A percentile compares a stretch with the other conserved stretches of the same genome.
Evolutionary conservation across 2,113 vertebrate species (phyloP).

Genomic region (Ariopsis seemanni): DNA sequence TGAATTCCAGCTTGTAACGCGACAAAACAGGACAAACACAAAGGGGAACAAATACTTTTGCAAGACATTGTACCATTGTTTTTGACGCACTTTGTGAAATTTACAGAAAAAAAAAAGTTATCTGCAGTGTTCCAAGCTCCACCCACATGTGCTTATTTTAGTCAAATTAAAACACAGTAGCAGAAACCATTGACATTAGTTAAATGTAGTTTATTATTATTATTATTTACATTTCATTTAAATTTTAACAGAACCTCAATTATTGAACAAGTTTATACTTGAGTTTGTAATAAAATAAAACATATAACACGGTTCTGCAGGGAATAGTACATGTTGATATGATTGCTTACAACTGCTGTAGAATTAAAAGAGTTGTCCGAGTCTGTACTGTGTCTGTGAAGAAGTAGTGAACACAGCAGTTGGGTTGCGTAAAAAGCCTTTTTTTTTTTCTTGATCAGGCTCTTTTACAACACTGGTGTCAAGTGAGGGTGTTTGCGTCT

Average conservation of each 20-base stretch:
- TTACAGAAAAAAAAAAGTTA: neutral
- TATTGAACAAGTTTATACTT: neutral
- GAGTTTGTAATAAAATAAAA: neutral
- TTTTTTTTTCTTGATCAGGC: neutral
- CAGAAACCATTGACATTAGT: neutral
- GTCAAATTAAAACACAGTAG: neutral
- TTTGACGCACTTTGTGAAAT: neutral
- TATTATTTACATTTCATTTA: neutral
- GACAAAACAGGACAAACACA: no score
- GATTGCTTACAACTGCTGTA: neutral
- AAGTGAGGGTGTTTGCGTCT: neutral
- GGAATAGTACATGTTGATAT: no score
- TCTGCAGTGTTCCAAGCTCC: neutral
- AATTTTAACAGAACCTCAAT: neutral
- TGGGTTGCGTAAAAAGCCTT: neutral
- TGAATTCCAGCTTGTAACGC: no score
- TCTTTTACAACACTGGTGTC: neutral
- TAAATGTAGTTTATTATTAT: neutral
- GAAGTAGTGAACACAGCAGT: neutral
- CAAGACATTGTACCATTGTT: neutral
- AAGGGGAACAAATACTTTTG: no score
- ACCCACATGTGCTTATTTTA: neutral
- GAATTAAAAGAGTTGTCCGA: neutral
- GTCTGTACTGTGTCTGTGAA: neutral
- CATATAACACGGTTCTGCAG: neutral